Base-by-base conservation (phyloP, 1,140 invertebrate genomes). In the Arion vulgaris region DNA sequence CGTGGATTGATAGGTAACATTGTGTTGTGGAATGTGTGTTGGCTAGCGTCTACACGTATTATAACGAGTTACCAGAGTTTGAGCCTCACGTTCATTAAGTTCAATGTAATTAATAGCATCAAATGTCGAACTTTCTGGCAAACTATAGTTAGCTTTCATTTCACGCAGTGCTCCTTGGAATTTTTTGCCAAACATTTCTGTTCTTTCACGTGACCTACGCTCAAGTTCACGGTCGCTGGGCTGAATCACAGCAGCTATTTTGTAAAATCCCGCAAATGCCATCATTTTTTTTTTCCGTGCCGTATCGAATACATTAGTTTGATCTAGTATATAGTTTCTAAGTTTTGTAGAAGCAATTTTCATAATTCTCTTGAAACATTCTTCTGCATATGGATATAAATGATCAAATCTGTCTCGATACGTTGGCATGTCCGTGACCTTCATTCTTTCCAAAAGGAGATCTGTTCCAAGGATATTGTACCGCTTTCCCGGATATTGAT, bases 391-490 rank as follows among this genome's bases (percentile, higher is more conserved):
- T 39, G 7, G 7, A 28, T 2, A 17, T 1, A 74, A 49, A 38
- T 19, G 7, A 1, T 45, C 5, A 9, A 41, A 74, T 5, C 36
- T 41, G 9, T n/a, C 38, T 15, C 5, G 11, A 28, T 74, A 74
- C 4, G 2, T 28, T 5, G 7, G 9, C 1, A 13, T 9, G 9
- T 15, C n/a, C 4, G 1, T 41, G n/a, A 15, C 39, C 15, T 26
- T 7, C 38, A 74, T 41, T n/a, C 15, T 9, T 13, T 74, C 72
- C 9, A 74, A 5, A 19, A 74, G 9, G 5, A 74, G 9, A n/a
- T 74, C 72, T 28, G 72, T 49, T 15, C 72, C 41, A 5, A 74
- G 72, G 28, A 74, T 74, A 39, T 49, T 45, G n/a, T 74, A 74
- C 4, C 72, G 19, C 28, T 49, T 74, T 5, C 34, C 72, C 17